Base-by-base conservation (phyloP, 2,113 vertebrate genomes). In the Candoia aspera region DNA sequence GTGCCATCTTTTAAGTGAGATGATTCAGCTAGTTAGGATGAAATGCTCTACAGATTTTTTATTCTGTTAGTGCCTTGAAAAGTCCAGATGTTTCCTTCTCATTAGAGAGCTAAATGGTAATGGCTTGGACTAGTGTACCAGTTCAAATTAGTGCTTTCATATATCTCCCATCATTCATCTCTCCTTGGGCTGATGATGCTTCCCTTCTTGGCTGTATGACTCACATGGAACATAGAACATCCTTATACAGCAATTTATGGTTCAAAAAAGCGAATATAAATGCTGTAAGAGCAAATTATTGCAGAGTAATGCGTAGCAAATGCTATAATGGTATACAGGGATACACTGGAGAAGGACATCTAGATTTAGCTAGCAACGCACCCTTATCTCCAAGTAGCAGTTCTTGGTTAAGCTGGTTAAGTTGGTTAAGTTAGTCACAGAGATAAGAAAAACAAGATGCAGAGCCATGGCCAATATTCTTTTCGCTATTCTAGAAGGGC, bases 71-170 rank as follows among this genome's bases (percentile, higher is more conserved):
- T 91, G 94, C 90, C 37, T 54, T 94, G 89, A 93, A 79, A 97
- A n/a, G 3, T 96, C 94, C 37, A 87, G 88, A 95, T 95, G 84
- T 95, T 94, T 95, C 94, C 95, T 93, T 97, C 94, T 95, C 95
- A 95, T 97, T 96, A 95, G 73, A 97, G 92, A 95, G 94, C 92
- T 92, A 94, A 96, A 93, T 12, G 95, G 88, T 93, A 94, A 86
- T 97, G 95, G 93, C 94, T 96, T 94, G 95, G 95, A 96, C 95
- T 96, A 91, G 73, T 87, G 83, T 95, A 85, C 94, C 86, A 95
- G 92, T 91, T 94, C 94, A 93, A 92, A 91, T 94, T 94, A 88
- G 60, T 95, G 1, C 59, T 95, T 94, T 94, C 91, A 95, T 93
- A 91, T 90, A 95, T 92, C 92, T 46, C 85, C 86, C 68, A 94